Evolutionary conservation across 2,888 invertebrate genomes (phyloP).

Genomic region (Hoplodrina blanda): DNA sequence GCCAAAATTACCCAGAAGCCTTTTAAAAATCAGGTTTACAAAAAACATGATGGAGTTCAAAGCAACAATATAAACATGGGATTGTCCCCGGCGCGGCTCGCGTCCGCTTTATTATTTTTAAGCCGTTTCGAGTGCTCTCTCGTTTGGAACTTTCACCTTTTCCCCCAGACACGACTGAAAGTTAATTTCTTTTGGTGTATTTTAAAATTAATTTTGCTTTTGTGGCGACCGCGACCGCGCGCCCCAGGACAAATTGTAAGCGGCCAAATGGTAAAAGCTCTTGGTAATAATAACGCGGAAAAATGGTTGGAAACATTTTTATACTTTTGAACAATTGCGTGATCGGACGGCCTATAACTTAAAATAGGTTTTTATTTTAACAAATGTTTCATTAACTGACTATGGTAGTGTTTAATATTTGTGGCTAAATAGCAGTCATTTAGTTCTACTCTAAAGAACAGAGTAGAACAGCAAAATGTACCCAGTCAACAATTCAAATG

Average conservation of each 20-base stretch:
- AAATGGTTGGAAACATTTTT: conserved; percentile 79
- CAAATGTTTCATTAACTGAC: conserved; percentile 3
- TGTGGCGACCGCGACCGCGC: conserved; percentile 85
- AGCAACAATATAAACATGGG: conserved; percentile 73
- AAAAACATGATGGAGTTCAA: conserved; percentile 63
- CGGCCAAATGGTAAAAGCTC: conserved; percentile 84
- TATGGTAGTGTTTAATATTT: not conserved
- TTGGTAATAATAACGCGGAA: conserved; percentile 80
- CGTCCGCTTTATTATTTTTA: conserved; percentile 88
- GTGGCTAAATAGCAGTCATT: not conserved
- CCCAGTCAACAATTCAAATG: not conserved
- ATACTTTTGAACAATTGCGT: conserved; percentile 73
- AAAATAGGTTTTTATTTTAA: conserved; percentile 27
- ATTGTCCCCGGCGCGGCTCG: conserved; percentile 72
- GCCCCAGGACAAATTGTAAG: conserved; percentile 85
- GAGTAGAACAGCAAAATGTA: not conserved
- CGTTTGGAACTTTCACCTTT: conserved; percentile 85
- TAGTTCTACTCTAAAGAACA: too few relatives aligned
- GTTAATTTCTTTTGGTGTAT: conserved; percentile 90
- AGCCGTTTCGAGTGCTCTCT: conserved; percentile 84
- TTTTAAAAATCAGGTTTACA: conserved; percentile 56
- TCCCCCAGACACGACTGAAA: conserved; percentile 80
- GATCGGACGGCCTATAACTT: conserved; percentile 34
- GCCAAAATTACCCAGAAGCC: conserved; percentile 54
- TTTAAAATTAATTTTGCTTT: conserved; percentile 90